Percentiles rank a stretch among this genome's conserved stretches.
phyloP scores from a whole-genome alignment of 2,113 vertebrate genomes.

The Ornithorhynchus anatinus region DNA sequence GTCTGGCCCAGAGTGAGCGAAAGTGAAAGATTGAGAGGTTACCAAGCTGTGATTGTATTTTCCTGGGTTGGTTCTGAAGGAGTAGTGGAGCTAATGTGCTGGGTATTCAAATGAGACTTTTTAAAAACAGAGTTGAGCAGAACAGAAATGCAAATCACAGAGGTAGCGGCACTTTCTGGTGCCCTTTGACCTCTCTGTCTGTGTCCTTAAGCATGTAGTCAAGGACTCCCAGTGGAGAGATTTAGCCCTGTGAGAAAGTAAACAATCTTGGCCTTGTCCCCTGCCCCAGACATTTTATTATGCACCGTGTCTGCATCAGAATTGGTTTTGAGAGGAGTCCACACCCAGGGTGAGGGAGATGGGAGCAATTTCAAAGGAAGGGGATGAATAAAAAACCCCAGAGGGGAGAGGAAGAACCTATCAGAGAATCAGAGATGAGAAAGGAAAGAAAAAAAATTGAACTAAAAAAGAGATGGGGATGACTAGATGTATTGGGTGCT shows the following conservation, averaged over 20 bases:
- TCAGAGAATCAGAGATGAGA: too few relatives aligned
- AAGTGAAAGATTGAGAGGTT: too few relatives aligned
- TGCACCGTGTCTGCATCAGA: constrained; percentile 33
- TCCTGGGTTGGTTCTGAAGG: constrained; percentile 51
- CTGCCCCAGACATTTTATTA: background rate
- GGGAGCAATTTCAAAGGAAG: background rate
- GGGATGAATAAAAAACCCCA: background rate
- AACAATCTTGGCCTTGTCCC: constrained; percentile 35
- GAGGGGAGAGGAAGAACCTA: background rate
- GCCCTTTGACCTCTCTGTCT: constrained; percentile 60
- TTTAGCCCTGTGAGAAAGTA: constrained; percentile 49
- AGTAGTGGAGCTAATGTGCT: constrained; percentile 58
- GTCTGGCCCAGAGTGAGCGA: constrained; percentile 42
- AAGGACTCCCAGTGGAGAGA: constrained; percentile 64
- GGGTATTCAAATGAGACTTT: constrained; percentile 71
- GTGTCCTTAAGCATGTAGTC: constrained; percentile 57
- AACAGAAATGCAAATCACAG: constrained; percentile 65
- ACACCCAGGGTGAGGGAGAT: background rate
- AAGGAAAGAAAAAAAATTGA: rapidly evolving
- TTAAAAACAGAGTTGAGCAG: constrained; percentile 62
- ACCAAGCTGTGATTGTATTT: constrained; percentile 58
- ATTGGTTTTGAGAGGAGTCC: background rate
- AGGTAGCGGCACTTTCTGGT: constrained; percentile 53
- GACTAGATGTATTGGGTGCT: rapidly evolving
- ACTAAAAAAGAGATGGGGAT: background rate